Base-by-base conservation (phyloP, 2,888 invertebrate species). In the Nudaria mundana region DNA sequence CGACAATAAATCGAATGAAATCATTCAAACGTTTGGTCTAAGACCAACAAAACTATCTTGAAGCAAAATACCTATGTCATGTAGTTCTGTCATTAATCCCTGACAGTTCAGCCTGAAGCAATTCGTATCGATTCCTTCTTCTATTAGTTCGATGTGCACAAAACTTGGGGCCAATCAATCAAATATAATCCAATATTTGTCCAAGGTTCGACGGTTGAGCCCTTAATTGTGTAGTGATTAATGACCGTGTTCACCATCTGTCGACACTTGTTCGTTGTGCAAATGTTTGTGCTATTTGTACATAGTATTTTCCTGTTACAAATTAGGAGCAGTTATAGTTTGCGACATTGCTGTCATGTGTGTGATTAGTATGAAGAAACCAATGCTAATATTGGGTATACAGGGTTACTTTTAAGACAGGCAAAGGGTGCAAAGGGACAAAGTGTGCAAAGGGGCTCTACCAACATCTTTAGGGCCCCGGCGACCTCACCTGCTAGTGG, bases 141-240 rank as follows among this genome's bases (percentile, higher is more conserved):
- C 58, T 64, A 66, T 67, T 67, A 69, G 67, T 70, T 62, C 52
- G 57, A 54, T 54, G 68, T 63, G 63, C 67, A 67, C 69, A 66
- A 66, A 73, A 71, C 66, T 75, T 66, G 65, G 63, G 48, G 30
- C 63, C 66, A 73, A 80, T 81, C 80, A 76, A 80, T 81, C 81
- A 80, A 73, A 68, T 49, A 56, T 71, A 71, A 73, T 75, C 71
- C 68, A 71, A 75, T 74, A 75, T 75, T 74, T 73, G 75, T 74
- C 71, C 62, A 60, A 59, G 48, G 52, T 60, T 62, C 62, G 59
- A 53, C 58, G 44, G 45, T 46, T 60, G 49, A 56, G 45, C 52
- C 50, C 51, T 62, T 74, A 73, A 74, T 74, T 71, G 75, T 63
- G 52, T 52, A 40, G 63, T 71, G 69, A 77, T 77, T 73, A 76